Evolutionary conservation across 2,113 vertebrate species (phyloP).

Genomic region (Nesoenas mayeri): DNA sequence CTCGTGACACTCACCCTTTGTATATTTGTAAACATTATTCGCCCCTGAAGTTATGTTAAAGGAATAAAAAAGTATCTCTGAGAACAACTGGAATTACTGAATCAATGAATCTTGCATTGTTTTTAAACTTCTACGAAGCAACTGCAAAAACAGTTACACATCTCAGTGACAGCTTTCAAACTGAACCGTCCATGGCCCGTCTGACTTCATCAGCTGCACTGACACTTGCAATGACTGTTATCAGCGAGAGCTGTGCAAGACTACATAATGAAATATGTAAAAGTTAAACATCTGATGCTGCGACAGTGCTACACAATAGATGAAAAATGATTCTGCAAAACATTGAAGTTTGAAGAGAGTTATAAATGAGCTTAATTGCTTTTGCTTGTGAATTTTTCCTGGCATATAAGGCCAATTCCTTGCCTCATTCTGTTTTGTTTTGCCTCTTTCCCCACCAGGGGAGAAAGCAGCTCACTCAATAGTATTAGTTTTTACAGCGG

Average conservation of each 20-base stretch:
- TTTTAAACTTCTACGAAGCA: constrained; percentile 5
- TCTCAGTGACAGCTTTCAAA: constrained; percentile 39
- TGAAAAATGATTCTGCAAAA: constrained; percentile 21
- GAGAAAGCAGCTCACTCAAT: neutral
- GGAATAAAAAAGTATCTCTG: neutral
- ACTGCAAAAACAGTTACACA: neutral
- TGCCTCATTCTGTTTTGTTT: neutral
- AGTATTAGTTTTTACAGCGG: neutral
- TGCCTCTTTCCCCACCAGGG: neutral
- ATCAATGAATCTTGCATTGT: neutral
- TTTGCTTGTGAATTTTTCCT: neutral
- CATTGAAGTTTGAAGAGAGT: neutral
- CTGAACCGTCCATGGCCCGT: neutral
- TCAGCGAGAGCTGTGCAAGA: neutral
- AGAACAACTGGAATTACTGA: neutral
- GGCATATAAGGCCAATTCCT: neutral
- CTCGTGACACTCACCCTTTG: too few relatives aligned
- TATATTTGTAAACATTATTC: neutral
- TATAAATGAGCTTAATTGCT: constrained; percentile 18
- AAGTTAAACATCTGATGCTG: constrained; percentile 31
- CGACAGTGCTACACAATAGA: neutral
- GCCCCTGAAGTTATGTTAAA: neutral
- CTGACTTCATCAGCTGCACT: constrained; percentile 44
- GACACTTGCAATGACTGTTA: constrained; percentile 49
- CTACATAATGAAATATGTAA: constrained; percentile 40